Percentiles rank a stretch among this genome's conserved stretches.
phyloP scores from a whole-genome alignment of 1,140 invertebrate genomes.

The Pseudomyrmex cubaensis region DNA sequence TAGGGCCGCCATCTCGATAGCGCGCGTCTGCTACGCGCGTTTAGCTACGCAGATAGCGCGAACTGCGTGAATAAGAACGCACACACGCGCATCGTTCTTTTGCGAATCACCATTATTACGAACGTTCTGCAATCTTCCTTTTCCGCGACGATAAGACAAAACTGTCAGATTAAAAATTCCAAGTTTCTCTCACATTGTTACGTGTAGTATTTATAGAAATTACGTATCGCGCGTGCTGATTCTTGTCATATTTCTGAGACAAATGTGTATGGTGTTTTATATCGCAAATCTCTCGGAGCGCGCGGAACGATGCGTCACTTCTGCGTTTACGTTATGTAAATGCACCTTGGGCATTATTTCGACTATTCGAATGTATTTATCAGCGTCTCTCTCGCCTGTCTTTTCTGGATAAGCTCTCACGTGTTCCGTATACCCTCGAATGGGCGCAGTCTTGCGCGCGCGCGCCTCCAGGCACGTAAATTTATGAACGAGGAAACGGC shows the following conservation, averaged over 20 bases:
- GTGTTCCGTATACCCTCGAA: constrained; percentile 45
- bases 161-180: too few relatives aligned
- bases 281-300: neutral
- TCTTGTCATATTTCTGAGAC: too few relatives aligned
- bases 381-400: neutral
- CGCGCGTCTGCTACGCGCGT: constrained; percentile 38
- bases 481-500: constrained; percentile 79
- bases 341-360: neutral
- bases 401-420: constrained; percentile 40
- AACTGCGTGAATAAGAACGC: too few relatives aligned
- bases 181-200: too few relatives aligned
- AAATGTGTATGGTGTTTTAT: too few relatives aligned
- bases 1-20: constrained; percentile 60
- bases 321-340: neutral
- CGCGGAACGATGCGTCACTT: neutral
- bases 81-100: too few relatives aligned
- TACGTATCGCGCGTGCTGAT: too few relatives aligned
- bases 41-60: constrained; percentile 23
- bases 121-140: too few relatives aligned
- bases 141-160: too few relatives aligned
- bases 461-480: constrained; percentile 69
- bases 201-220: too few relatives aligned
- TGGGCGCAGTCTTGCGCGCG: constrained; percentile 60
- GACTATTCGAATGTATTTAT: constrained; percentile 20
- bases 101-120: too few relatives aligned